Evolutionary conservation across 1,140 invertebrate genomes (phyloP).

Genomic region (Nasonia vitripennis): DNA sequence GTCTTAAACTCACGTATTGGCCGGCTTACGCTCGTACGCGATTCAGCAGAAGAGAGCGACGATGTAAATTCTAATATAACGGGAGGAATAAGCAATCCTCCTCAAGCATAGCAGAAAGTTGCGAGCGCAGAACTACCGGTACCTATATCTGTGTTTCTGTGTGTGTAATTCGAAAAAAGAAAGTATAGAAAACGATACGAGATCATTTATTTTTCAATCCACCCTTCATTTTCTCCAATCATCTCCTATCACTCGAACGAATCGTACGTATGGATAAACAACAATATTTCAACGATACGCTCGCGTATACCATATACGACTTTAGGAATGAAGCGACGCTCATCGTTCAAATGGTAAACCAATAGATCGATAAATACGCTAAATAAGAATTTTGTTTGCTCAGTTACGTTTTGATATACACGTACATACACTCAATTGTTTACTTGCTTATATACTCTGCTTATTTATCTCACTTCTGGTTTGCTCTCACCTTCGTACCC

Average conservation of each 20-base stretch:
- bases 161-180: conserved; percentile 1
- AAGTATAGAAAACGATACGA: conserved; percentile 14
- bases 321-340: conserved; percentile 7
- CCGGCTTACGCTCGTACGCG: conserved; percentile 9
- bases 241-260: not conserved
- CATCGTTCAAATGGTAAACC: conserved; percentile 16
- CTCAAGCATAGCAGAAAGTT: conserved; percentile 47
- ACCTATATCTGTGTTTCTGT: not conserved
- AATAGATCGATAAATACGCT: conserved; percentile 41
- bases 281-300: conserved; percentile 26
- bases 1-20: conserved; percentile 41
- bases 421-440: conserved; percentile 45
- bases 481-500: not conserved
- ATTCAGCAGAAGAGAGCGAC: not conserved
- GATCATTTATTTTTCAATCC: not conserved
- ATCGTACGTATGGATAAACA: not conserved
- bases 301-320: not conserved
- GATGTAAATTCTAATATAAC: conserved; percentile 5
- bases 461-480: conserved; percentile 26
- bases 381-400: conserved; percentile 48
- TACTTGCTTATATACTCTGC: conserved; percentile 36
- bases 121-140: conserved; percentile 24
- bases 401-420: conserved; percentile 43
- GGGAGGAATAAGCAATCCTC: not conserved
- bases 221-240: not conserved